Conservation (phyloP, 2,113 vertebrate species). For the Phycodurus eques region DNA sequence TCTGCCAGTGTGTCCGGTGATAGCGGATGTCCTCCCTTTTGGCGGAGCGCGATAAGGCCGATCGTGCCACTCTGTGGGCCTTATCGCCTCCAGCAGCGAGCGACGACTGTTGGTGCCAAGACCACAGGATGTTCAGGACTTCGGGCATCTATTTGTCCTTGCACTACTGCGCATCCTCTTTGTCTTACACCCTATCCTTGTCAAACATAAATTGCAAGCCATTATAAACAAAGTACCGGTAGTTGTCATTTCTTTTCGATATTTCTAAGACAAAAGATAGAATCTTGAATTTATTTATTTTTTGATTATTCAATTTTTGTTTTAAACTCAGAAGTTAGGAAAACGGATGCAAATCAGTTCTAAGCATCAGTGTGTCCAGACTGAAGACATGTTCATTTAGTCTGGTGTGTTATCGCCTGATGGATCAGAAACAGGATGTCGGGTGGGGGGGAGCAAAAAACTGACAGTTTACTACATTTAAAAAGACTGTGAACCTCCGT, state of each 20-base stretch:
- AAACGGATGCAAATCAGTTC: constrained; percentile 32
- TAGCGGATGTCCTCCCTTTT: constrained; percentile 46
- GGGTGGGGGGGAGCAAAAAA: not conserved
- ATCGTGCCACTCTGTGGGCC: constrained; percentile 53
- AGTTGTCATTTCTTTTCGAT: not conserved
- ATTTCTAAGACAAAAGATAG: not conserved
- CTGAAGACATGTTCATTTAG: constrained; percentile 53
- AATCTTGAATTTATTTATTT: no score
- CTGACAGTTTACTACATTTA: constrained; percentile 3
- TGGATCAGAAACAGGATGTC: constrained; percentile 48
- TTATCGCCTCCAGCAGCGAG: constrained; percentile 59
- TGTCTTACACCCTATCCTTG: not conserved
- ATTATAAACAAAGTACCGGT: not conserved
- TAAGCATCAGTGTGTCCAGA: constrained; percentile 46
- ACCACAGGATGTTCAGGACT: constrained; percentile 50
- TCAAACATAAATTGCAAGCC: not conserved
- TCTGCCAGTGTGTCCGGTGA: constrained; percentile 33
- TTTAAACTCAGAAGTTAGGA: constrained; percentile 16
- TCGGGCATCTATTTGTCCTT: constrained; percentile 1
- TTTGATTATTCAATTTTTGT: no score
- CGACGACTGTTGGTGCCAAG: constrained; percentile 47
- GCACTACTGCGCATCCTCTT: not conserved
- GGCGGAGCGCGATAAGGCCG: constrained; percentile 54
- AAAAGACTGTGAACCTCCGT: constrained; percentile 7
- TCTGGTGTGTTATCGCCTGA: constrained; percentile 56